Base-by-base conservation (phyloP, 1,140 invertebrate genomes). In the Ooceraea biroi region DNA sequence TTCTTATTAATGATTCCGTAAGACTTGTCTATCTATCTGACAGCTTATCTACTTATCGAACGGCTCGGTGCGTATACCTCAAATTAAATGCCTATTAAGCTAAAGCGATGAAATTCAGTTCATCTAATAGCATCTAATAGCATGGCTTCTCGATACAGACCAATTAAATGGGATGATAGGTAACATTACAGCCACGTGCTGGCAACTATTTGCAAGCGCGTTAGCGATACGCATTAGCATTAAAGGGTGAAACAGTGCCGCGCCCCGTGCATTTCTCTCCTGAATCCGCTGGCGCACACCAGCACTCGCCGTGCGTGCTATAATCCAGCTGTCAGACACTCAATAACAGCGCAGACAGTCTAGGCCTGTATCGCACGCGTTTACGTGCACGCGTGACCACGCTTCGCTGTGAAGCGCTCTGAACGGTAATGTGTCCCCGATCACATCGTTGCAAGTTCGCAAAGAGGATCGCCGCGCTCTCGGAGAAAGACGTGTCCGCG, bases 311-410 rank as follows among this genome's bases (percentile, higher is more conserved):
- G n/a, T 48, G 80, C 84, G 44, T 44, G 36, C 36, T 44, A 68
- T 25, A 76, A 52, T 8, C 82, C 48, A 50, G 65, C 63, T 80
- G 82, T 86, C 83, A 80, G 73, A 73, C 71, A 77, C 71, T 83
- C 80, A 76, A 85, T 85, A 86, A 86, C 69, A 65, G 57, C 27
- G 27, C 58, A 3, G 63, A 74, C 78, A 72, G 66, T 82, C 22
- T 36, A 30, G 11, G 14, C 66, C 17, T 30, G 76, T 71, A 80
- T 61, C 36, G 65, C 71, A 72, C 74, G 82, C 52, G 69, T 60
- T 41, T 57, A 66, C 69, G 76, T 44, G 77, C 14, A 44, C 60
- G 63, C 55, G 77, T 52, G 58, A 10, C 27, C 41, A 25, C 30
- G 36, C 44, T 69, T 19, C 50, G n/a, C 17, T 11, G 36, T 11